Conservation (phyloP, 2,797 vertebrate species). For the Dipus sagitta region DNA sequence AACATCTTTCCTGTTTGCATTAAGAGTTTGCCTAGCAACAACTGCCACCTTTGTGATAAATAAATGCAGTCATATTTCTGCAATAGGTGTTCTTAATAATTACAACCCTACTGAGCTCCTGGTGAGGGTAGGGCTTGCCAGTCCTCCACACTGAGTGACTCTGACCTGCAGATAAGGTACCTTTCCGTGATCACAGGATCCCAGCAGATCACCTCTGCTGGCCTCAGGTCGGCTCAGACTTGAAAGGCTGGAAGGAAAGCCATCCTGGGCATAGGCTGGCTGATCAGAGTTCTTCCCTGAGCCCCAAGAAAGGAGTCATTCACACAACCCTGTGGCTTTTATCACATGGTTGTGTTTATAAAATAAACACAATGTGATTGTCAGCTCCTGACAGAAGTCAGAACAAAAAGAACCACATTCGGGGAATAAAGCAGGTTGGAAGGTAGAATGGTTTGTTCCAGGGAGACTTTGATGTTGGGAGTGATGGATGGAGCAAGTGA, state of each 20-base stretch:
- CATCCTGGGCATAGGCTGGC: not conserved
- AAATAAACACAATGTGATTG: not conserved
- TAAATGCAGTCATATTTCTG: slow-evolving; percentile 64
- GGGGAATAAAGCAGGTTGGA: not conserved
- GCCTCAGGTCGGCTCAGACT: not conserved
- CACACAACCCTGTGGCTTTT: not conserved
- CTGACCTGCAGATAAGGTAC: not conserved
- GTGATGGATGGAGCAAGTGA: not conserved
- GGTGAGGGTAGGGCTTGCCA: not conserved
- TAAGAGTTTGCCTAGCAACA: slow-evolving; percentile 66
- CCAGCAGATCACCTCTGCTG: not conserved
- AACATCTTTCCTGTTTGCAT: slow-evolving; percentile 63
- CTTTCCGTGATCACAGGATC: not conserved
- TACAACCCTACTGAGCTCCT: not conserved
- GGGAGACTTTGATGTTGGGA: not conserved
- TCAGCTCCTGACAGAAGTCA: slow-evolving; percentile 24
- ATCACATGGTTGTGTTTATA: slow-evolving; percentile 28
- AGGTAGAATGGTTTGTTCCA: not conserved
- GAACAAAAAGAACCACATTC: not conserved
- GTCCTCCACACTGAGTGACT: not conserved
- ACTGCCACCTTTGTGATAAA: slow-evolving; percentile 56
- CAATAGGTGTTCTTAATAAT: slow-evolving; percentile 52
- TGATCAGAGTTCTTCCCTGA: not conserved
- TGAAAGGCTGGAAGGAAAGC: not conserved
- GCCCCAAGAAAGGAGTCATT: not conserved